Base-by-base conservation (phyloP, 1,140 invertebrate species). In the Drosophila parvula region DNA sequence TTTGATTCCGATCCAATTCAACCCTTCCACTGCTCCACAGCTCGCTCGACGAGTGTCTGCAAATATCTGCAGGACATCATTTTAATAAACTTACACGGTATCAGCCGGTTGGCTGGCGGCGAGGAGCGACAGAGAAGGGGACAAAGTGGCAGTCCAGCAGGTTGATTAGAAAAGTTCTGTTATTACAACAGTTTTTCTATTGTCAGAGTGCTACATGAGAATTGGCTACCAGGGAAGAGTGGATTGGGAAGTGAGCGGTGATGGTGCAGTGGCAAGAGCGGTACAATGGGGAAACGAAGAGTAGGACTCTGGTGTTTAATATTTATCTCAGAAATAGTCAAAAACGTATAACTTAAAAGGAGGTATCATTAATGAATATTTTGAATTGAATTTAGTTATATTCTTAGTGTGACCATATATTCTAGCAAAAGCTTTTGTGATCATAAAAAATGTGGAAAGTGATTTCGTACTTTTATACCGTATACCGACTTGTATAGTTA, bases 81-180 rank as follows among this genome's bases (percentile, higher is more conserved):
- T 88, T 81, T 78, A 89, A 89, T 88, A 89, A 82, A 89, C 84
- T 80, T 83, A 75, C 74, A 78, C 68, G 73, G 48, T 41, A 74
- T 73, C 78, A 63, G 16, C 50, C 43, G 57, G 34, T 9, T 27
- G 32, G 18, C 47, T 14, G 40, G 14, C 18, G 34, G 22, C 28
- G 11, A 30, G 30, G 27, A 48, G 38, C 30, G 36, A 30, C 30
- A 16, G 38, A 27, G 36, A 22, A 10, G 8, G 27, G 45, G 4
- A 3, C 22, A 43, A 45, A n/a, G 41, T 34, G 32, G 40, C 12
- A 47, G 59, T 59, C 45, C 71, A 67, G 59, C 61, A 65, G 58
- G 71, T 68, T 89, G 79, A 86, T 86, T 89, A 82, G 76, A 89
- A 86, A 86, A 86, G 84, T 86, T 86, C 50, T 81, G 48, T 71